Evolutionary conservation across 2,113 vertebrate species (phyloP).

Genomic region (Microtus oregoni): DNA sequence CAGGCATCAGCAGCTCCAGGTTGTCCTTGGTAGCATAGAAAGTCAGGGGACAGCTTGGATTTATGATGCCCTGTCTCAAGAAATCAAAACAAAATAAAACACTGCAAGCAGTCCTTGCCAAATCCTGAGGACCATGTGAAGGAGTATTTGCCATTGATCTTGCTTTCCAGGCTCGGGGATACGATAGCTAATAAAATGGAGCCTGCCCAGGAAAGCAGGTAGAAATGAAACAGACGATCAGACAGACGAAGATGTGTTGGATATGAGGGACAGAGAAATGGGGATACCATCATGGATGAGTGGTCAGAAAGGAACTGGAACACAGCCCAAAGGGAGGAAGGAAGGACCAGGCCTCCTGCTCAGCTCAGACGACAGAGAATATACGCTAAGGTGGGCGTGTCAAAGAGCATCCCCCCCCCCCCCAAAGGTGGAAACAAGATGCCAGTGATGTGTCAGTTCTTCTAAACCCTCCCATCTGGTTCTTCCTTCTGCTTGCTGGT

Average conservation of each 20-base stretch:
- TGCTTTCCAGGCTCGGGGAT: background rate
- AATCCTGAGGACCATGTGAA: background rate
- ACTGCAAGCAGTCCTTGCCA: background rate
- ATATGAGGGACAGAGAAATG: too few relatives aligned
- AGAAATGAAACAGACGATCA: background rate
- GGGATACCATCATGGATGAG: too few relatives aligned
- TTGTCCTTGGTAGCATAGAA: too few relatives aligned
- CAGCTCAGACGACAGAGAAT: too few relatives aligned
- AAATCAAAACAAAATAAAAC: background rate
- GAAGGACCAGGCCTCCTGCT: too few relatives aligned
- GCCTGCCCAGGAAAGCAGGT: background rate
- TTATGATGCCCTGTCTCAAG: background rate
- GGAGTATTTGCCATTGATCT: background rate
- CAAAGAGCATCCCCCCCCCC: too few relatives aligned
- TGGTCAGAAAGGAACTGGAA: too few relatives aligned
- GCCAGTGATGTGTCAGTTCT: background rate
- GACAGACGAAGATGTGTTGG: too few relatives aligned
- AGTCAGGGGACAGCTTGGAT: background rate
- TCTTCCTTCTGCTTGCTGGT: background rate
- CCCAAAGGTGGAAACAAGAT: too few relatives aligned
- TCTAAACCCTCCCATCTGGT: background rate
- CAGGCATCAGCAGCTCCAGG: background rate
- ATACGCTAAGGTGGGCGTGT: too few relatives aligned
- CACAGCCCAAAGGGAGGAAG: too few relatives aligned
- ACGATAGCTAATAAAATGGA: background rate